These are phyloP conservation scores for Phorcus lineatus DNA, from an alignment of 2,888 invertebrate species.

Conservation along the genomic window DNA sequence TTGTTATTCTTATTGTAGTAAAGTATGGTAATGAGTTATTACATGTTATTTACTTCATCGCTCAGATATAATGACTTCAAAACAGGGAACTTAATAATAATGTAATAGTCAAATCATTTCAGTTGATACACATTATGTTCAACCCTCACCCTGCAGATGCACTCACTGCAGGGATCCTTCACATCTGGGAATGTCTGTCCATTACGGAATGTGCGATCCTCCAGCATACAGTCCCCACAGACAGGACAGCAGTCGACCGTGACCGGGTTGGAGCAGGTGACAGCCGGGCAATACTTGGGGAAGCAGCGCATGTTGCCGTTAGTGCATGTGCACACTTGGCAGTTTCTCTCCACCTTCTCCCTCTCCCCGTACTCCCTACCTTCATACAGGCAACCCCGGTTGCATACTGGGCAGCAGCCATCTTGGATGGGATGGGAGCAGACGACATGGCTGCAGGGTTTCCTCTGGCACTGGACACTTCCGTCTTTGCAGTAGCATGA, in stretches of 20 bases:
- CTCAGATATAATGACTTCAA: not conserved
- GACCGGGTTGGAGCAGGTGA: slow-evolving; percentile 54
- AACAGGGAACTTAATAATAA: not conserved
- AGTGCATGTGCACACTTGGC: slow-evolving; percentile 42
- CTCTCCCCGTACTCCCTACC: slow-evolving; percentile 44
- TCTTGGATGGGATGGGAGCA: slow-evolving; percentile 56
- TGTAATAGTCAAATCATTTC: not conserved
- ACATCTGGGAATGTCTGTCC: slow-evolving; percentile 50
- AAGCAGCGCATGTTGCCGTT: slow-evolving; percentile 50
- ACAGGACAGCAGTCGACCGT: slow-evolving; percentile 55
- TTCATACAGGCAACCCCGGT: slow-evolving; percentile 51
- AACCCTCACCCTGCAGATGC: slow-evolving; percentile 54
- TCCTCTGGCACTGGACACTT: slow-evolving; percentile 37
- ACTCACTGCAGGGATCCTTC: slow-evolving; percentile 53
- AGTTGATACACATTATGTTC: too few species aligned
- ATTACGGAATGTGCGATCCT: slow-evolving; percentile 47
- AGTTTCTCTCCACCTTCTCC: slow-evolving; percentile 32
- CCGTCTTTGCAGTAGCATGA: slow-evolving; percentile 50
- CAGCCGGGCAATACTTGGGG: slow-evolving; percentile 46
- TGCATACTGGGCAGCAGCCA: slow-evolving; percentile 61
- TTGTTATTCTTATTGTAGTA: too few species aligned
- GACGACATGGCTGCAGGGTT: slow-evolving; percentile 31
- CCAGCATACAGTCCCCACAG: slow-evolving; percentile 56
- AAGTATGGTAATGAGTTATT: too few species aligned
- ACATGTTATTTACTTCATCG: too few species aligned